phyloP scores from a whole-genome alignment of 2,113 vertebrate genomes.

The Eira barbara region DNA sequence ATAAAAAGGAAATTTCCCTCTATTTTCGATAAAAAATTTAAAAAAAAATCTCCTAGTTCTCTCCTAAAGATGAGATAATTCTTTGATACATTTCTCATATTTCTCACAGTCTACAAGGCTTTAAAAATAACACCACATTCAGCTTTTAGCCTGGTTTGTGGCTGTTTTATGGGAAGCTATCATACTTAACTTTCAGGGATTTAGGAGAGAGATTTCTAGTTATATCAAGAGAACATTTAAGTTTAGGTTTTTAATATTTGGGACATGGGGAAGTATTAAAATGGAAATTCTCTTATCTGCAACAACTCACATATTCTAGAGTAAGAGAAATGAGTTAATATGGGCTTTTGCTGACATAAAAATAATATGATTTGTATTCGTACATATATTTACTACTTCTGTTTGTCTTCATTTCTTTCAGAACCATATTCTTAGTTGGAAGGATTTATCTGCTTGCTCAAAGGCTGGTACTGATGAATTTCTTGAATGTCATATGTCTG shows the following conservation, averaged over 20 bases:
- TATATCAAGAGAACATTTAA: neutral
- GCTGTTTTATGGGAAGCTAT: neutral
- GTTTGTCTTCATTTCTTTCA: neutral
- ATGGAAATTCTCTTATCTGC: neutral
- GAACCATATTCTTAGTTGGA: neutral
- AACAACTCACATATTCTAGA: neutral
- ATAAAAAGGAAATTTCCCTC: too few relatives aligned
- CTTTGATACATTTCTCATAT: neutral
- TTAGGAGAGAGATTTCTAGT: neutral
- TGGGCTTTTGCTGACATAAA: neutral
- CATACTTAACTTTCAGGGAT: neutral
- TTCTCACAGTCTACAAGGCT: neutral
- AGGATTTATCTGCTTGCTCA: neutral
- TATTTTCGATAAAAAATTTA: too few relatives aligned
- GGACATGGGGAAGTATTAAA: neutral
- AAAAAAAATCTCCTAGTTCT: neutral
- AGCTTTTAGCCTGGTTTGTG: neutral
- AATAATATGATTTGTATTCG: neutral
- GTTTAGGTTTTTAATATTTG: neutral
- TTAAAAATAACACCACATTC: neutral
- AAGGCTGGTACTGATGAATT: neutral
- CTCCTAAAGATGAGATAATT: neutral
- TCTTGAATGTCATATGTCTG: neutral
- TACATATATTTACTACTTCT: neutral
- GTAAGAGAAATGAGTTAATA: neutral